Percentiles rank a stretch among this genome's conserved stretches.
phyloP scores from a whole-genome alignment of 1,140 invertebrate species.

The Zaprionus inermis region DNA sequence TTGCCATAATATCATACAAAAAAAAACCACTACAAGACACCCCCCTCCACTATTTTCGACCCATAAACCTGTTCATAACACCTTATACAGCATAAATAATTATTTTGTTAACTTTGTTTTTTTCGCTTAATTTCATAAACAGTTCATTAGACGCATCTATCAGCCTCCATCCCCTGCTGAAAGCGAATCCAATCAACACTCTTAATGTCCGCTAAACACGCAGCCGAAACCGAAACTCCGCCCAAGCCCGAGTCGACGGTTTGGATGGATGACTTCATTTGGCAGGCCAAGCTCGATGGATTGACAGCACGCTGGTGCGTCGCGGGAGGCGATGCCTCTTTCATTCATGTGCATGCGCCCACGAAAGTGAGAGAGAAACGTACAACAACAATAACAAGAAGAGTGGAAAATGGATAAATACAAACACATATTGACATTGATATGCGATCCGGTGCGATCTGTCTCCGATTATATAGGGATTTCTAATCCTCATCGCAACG shows the following conservation, averaged over 20 bases:
- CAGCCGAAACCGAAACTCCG: slow-evolving; percentile 10
- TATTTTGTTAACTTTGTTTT: not conserved
- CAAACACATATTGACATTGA: slow-evolving; percentile 62
- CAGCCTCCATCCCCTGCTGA: not conserved
- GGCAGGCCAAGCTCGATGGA: not conserved
- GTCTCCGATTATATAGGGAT: not conserved
- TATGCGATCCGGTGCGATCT: slow-evolving; percentile 50
- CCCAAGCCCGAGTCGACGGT: not conserved
- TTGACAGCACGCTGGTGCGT: slow-evolving; percentile 13
- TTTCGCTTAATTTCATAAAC: not conserved
- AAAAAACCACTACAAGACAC: not conserved
- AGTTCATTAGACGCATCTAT: slow-evolving; percentile 18
- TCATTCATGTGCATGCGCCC: slow-evolving; percentile 56
- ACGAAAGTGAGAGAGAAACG: slow-evolving; percentile 39
- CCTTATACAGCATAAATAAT: not conserved
- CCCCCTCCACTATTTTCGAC: not conserved
- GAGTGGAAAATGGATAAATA: slow-evolving; percentile 10
- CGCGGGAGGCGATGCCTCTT: slow-evolving; percentile 1
- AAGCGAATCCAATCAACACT: slow-evolving; percentile 56
- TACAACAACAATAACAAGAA: not conserved
- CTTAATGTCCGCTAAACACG: slow-evolving; percentile 61
- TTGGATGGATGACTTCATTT: slow-evolving; percentile 67
- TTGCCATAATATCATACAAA: not conserved
- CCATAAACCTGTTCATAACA: not conserved
- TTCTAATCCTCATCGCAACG: not conserved